Evolutionary conservation across 1,140 invertebrate species (phyloP), one percentile per base, ranked within the genome.

Genomic region (Sitophilus oryzae): DNA sequence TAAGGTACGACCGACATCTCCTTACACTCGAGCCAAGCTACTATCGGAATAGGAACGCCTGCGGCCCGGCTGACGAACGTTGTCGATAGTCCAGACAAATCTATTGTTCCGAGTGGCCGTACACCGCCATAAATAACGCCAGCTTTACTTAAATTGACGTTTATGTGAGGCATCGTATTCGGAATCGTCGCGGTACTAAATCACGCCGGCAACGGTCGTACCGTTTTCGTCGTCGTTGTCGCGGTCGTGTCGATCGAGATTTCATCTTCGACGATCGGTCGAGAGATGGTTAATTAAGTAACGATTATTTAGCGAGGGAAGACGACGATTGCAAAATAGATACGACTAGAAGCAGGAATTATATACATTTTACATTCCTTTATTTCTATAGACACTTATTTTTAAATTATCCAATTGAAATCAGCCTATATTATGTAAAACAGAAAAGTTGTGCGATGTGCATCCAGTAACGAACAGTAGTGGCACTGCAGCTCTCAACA

Each of bases 61-160:
- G 8, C 19, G 9, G 41, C 20, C 41, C n/a, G 20, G 11, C 43
- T 63, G 64, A 65, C 57, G 63, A 60, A 65, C 55, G 25, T 30
- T 18, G 52, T 55, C 45, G 44, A 47, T 55, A 44, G 44, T 58
- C 36, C 36, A 42, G 58, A 69, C 66, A 68, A 68, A 68, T 68
- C 66, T 68, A 69, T 69, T 69, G 65, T 67, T 69, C 64, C 58
- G 21, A 66, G 45, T 61, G 50, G 50, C 59, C 37, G 53, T 59
- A 56, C 61, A 57, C 47, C 61, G 50, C 60, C 52, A 69, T 69
- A 69, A 69, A 69, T 66, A 67, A 69, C 59, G 38, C 25, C 43
- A 60, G 54, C 51, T 57, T 58, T 59, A 67, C 65, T 67, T 67
- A 69, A 67, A 67, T 67, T 67, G 67, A 67, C 65, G 52, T 61